Percentiles rank a stretch among this genome's conserved stretches.
These are phyloP conservation scores for Corydoras sp. DNA, from an alignment of 2,113 vertebrate species.

Conservation along the genomic window DNA sequence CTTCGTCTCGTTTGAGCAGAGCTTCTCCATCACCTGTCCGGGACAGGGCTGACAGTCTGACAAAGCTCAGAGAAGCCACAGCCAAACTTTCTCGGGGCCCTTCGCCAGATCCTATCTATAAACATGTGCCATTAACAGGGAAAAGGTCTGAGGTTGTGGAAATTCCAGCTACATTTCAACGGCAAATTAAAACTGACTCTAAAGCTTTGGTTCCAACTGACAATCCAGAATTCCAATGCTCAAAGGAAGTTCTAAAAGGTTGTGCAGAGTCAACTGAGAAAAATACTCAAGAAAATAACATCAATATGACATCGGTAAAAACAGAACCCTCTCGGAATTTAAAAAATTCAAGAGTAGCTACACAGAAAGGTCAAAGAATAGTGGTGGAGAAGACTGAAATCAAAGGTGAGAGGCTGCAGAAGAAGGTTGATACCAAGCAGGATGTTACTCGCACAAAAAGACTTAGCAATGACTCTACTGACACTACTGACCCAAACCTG, in stretches of 20 bases:
- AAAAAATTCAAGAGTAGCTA: too few relatives aligned
- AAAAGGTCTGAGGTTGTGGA: conserved; percentile 77
- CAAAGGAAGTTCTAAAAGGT: too few relatives aligned
- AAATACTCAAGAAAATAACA: too few relatives aligned
- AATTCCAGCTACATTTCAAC: conserved; percentile 73
- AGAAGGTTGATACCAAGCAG: too few relatives aligned
- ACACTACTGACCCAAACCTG: too few relatives aligned
- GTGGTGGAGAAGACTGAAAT: too few relatives aligned
- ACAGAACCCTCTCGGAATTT: too few relatives aligned
- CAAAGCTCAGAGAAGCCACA: conserved; percentile 76
- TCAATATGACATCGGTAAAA: too few relatives aligned
- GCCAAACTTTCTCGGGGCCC: conserved; percentile 71
- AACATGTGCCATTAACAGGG: conserved; percentile 54
- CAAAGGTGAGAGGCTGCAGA: too few relatives aligned
- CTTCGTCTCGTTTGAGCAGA: conserved; percentile 57
- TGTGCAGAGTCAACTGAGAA: conserved; percentile 20
- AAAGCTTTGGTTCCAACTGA: conserved; percentile 25
- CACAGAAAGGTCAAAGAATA: too few relatives aligned
- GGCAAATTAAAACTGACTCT: conserved; percentile 74
- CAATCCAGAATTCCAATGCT: not conserved
- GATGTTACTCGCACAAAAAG: too few relatives aligned
- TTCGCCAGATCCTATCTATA: conserved; percentile 51
- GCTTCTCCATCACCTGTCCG: conserved; percentile 69
- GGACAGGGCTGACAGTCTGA: conserved; percentile 72
- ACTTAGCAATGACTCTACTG: too few relatives aligned